Evolutionary conservation across 30 jellyfish, hydroid and myxozoan species (phyloP), one percentile per base, ranked within the genome.

Genomic region (Turritopsis dohrnii): DNA sequence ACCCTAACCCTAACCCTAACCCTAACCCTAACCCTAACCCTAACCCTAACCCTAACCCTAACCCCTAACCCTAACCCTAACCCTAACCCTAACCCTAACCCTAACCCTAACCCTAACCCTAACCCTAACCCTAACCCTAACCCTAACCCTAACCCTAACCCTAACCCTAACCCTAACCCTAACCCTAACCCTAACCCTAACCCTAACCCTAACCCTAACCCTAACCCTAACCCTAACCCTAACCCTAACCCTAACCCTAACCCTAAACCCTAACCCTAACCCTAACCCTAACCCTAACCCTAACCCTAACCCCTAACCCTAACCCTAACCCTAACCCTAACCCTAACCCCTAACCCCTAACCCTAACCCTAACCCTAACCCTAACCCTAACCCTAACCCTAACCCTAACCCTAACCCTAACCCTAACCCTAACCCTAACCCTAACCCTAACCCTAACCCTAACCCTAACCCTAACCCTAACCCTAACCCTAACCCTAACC

Each of bases 161-260:
- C 86, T 52, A 30, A 80, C 84, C 86, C 86, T 80, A 80, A 80
- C 84, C 84, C 86, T 60, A 28, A 80, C 86, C 83, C 86, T 52
- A 30, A 80, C 86, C 86, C 86, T 80, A 80, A 80, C 86, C 86
- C 86, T 52, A 30, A 80, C 84, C 86, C 84, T 30, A 31, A 80
- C 86, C 86, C 84, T 80, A 80, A 80, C 86, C 86, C 86, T 80
- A 80, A 80, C 86, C 84, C 86, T 52, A 31, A 31, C 83, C 84
- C 83, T 80, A 30, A 80, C 83, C 60, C 71, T 3, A n/a, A 9
- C 41, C 83, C 71, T 3, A n/a, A 9, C 41, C 41, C 71, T 3
- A 23, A 1, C 41, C 41, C 71, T 7, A 74, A 9, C 83, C 83
- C 71, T 7, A 74, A 74, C 71, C 83, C 83, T 22, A 7, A 74